Percentiles rank a stretch among this genome's conserved stretches.
These are phyloP conservation scores for Leucoraja ocellata DNA, from an alignment of 2,797 vertebrate species.

Conservation along the genomic window DNA sequence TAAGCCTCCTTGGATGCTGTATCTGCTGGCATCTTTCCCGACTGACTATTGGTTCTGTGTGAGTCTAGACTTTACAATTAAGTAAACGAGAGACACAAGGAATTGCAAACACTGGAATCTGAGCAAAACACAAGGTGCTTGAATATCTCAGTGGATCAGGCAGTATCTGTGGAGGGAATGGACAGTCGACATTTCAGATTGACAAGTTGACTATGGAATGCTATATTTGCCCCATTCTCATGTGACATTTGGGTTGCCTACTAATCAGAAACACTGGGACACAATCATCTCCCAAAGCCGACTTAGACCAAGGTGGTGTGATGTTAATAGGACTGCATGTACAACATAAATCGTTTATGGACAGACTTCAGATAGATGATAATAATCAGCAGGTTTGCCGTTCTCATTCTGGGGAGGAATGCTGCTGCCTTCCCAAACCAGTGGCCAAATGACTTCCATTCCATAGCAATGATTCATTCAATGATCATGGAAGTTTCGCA, in stretches of 20 bases:
- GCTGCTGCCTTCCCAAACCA: neutral
- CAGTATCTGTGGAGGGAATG: too few species aligned
- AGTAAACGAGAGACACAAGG: neutral
- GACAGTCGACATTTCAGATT: too few species aligned
- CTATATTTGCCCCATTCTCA: neutral
- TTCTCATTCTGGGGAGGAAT: neutral
- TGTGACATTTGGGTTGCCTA: neutral
- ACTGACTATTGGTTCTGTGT: neutral
- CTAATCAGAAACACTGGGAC: neutral
- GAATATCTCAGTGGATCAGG: too few species aligned
- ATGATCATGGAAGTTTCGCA: neutral
- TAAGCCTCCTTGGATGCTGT: neutral
- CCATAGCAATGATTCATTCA: neutral
- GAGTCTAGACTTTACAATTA: neutral
- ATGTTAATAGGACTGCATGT: neutral
- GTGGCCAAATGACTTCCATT: neutral
- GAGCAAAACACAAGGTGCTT: too few species aligned
- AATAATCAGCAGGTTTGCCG: neutral
- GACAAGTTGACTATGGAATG: neutral
- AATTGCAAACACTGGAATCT: too few species aligned
- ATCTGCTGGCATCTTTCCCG: neutral
- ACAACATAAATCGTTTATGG: neutral
- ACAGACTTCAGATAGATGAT: neutral
- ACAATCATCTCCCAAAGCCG: neutral
- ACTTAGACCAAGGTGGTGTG: neutral